Percentiles rank a stretch among this genome's conserved stretches.
Conservation (phyloP, 2,888 invertebrate genomes). For the Tachina lurida region DNA sequence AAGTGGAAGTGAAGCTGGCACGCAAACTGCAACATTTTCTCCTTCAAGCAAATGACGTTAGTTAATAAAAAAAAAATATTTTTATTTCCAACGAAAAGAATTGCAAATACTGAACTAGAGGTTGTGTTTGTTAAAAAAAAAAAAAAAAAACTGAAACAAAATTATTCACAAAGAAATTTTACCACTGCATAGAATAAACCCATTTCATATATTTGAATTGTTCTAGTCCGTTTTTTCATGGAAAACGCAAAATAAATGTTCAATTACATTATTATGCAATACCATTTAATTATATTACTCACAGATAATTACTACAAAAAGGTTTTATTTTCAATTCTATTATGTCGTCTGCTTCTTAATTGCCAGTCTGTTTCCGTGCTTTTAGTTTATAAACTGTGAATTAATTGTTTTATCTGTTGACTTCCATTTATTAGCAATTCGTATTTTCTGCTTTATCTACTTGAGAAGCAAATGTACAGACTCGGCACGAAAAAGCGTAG, state of each 20-base stretch:
- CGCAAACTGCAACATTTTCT: too few relatives aligned
- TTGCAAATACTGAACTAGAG: too few relatives aligned
- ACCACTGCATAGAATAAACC: too few relatives aligned
- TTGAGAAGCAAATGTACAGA: background rate
- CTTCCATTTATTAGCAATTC: conserved; percentile 3
- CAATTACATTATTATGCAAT: background rate
- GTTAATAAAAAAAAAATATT: too few relatives aligned
- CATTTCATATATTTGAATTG: too few relatives aligned
- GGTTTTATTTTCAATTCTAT: background rate
- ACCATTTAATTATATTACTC: too few relatives aligned
- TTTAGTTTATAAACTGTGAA: background rate
- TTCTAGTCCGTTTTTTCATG: background rate
- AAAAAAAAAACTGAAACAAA: too few relatives aligned
- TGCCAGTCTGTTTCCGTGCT: background rate
- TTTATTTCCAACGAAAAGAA: too few relatives aligned
- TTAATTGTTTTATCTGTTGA: conserved; percentile 4
- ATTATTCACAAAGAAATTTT: too few relatives aligned
- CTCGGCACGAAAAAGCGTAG: background rate
- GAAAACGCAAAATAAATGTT: background rate
- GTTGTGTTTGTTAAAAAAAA: too few relatives aligned
- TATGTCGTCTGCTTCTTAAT: background rate
- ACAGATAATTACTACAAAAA: background rate
- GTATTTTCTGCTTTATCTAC: background rate
- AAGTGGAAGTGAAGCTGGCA: too few relatives aligned
- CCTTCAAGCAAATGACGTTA: too few relatives aligned